These are phyloP conservation scores for Meandrusa payeni DNA, from an alignment of 2,888 invertebrate species.

Conservation along the genomic window DNA sequence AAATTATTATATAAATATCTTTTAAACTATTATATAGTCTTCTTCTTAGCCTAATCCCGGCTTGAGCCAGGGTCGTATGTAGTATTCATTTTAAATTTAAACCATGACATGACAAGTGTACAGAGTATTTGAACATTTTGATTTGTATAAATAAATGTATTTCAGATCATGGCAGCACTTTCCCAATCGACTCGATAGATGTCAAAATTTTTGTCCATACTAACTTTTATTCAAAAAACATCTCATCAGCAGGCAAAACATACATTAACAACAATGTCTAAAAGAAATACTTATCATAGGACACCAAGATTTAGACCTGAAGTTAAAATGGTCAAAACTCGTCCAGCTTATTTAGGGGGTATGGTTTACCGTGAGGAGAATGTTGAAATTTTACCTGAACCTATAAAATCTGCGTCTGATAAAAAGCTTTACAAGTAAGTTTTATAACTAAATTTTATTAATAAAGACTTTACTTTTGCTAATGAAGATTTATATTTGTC, in stretches of 20 bases:
- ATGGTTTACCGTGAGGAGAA: slow-evolving; percentile 56
- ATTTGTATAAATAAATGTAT: too few relatives aligned
- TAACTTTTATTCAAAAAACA: slow-evolving; percentile 72
- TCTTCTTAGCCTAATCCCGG: too few relatives aligned
- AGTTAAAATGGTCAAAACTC: slow-evolving; percentile 51
- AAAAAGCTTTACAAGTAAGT: slow-evolving; percentile 88
- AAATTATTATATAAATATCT: too few relatives aligned
- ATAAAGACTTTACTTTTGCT: too few relatives aligned
- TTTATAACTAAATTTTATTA: too few relatives aligned
- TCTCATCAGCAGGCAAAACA: slow-evolving; percentile 46
- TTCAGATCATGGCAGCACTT: slow-evolving; percentile 12
- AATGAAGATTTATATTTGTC: too few relatives aligned
- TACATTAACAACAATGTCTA: slow-evolving; percentile 53
- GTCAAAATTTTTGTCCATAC: slow-evolving; percentile 71
- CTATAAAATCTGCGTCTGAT: slow-evolving; percentile 88
- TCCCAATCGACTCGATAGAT: slow-evolving; percentile 47
- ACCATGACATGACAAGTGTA: too few relatives aligned
- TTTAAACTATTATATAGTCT: too few relatives aligned
- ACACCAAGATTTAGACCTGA: slow-evolving; percentile 67
- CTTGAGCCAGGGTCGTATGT: too few relatives aligned
- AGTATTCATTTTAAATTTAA: too few relatives aligned
- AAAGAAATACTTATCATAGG: slow-evolving; percentile 60
- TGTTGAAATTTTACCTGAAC: slow-evolving; percentile 73
- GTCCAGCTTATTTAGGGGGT: slow-evolving; percentile 39
- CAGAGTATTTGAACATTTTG: too few relatives aligned